Evolutionary conservation across 64 coral and sea anemone genomes (phyloP), one percentile per base, ranked within the genome.

Genomic region (Montipora sp.): DNA sequence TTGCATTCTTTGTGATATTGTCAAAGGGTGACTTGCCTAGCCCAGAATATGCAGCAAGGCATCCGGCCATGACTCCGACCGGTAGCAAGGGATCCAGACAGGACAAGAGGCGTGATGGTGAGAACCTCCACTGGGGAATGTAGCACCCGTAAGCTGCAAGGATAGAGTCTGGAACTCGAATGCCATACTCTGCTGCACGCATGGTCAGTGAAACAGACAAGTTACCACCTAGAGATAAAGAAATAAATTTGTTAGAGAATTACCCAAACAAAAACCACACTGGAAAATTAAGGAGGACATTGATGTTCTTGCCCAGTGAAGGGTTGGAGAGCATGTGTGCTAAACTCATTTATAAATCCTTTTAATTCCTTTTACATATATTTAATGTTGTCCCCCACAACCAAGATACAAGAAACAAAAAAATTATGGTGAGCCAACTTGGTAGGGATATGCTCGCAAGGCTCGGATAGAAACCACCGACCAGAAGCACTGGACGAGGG

Each of bases 21-120:
- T 98, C 96, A 95, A 98, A 98, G 16, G 96, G 96, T 69, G 96
- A 98, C 75, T 80, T 98, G 22, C 89, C 96, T 7, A 98, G 43
- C n/a, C 96, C 96, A 47, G 96, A 87, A 55, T 98, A 98, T 4
- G 96, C 92, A 4, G 89, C 90, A 23, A 98, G 90, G 61, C 96
- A 98, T 7, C 87, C 93, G 44, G 78, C 93, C 23, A 98, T 75
- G 22, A 98, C 89, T 2, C 93, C 93, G 8, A 93, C 95, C 51
- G 96, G 96, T 6, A 98, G 48, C 1, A 98, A 74, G 6, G 96
- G 96, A 65, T 98, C 96, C 93, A 98, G 92, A 18, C 95, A 47
- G 58, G 93, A 93, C 9, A 98, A 65, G 0, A 98, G 87, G 45
- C 96, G 84, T 0, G 96, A 98, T n/a, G 96, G 96, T 0, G 96